phyloP scores from a whole-genome alignment of 1,140 invertebrate genomes.

The Euwallacea fornicatus region DNA sequence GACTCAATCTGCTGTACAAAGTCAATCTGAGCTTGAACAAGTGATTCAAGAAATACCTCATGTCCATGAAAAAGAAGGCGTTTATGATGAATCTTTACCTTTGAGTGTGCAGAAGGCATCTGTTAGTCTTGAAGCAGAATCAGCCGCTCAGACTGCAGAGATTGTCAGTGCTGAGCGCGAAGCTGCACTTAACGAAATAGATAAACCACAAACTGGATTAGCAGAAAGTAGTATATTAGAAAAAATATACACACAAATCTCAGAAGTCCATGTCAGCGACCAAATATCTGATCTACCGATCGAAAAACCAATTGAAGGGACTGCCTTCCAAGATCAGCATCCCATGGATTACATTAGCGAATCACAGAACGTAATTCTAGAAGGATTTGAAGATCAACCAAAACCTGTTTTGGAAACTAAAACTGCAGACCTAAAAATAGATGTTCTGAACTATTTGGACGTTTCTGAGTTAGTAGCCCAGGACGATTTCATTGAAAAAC shows the following conservation, averaged over 20 bases:
- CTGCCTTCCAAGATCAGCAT: constrained; percentile 40
- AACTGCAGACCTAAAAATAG: constrained; percentile 53
- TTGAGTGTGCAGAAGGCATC: constrained; percentile 46
- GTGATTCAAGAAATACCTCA: constrained; percentile 45
- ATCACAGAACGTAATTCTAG: constrained; percentile 43
- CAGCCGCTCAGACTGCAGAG: constrained; percentile 48
- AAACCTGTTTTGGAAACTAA: constrained; percentile 46
- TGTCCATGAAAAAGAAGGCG: constrained; percentile 52
- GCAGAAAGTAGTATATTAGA: constrained; percentile 48
- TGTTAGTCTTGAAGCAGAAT: constrained; percentile 47
- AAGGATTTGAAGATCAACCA: constrained; percentile 44
- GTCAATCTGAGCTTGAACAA: constrained; percentile 46
- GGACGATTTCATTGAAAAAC: constrained; percentile 52
- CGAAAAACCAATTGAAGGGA: constrained; percentile 38
- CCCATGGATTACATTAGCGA: constrained; percentile 42
- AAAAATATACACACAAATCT: constrained; percentile 52
- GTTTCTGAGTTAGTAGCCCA: constrained; percentile 55
- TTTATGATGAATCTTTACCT: constrained; percentile 34
- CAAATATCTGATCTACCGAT: constrained; percentile 34
- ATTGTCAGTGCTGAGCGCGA: constrained; percentile 51
- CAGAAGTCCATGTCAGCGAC: constrained; percentile 50
- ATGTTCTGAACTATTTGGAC: constrained; percentile 54
- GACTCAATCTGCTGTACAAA: constrained; percentile 39
- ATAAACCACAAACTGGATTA: constrained; percentile 45
- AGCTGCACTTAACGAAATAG: constrained; percentile 43